Evolutionary conservation across 2,113 vertebrate species (phyloP).

Genomic region (Symphodus melops): DNA sequence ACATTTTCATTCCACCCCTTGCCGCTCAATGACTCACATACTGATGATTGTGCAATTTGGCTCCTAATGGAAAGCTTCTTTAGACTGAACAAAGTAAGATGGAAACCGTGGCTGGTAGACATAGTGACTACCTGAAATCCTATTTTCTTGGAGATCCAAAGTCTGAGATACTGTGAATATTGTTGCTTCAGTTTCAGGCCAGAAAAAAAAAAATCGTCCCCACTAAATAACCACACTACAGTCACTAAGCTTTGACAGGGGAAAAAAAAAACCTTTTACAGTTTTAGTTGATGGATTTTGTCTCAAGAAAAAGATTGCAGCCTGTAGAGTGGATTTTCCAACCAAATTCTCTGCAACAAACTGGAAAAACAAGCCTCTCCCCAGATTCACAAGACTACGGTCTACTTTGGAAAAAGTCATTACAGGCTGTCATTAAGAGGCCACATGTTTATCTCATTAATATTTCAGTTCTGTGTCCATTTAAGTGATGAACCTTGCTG

Average conservation of each 20-base stretch:
- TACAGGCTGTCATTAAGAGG: not conserved
- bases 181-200: constrained; percentile 3
- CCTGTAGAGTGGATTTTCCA: constrained; percentile 1
- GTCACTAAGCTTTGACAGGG: constrained; percentile 10
- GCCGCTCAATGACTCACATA: constrained; percentile 32
- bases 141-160: constrained; percentile 11
- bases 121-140: not conserved
- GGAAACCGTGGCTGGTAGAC: not conserved
- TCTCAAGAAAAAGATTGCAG: not conserved
- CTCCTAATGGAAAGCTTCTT: constrained; percentile 2
- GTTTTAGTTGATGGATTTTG: constrained; percentile 10
- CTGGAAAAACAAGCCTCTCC: not conserved
- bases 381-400: not conserved
- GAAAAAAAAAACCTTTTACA: not conserved
- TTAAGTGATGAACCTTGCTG: no score
- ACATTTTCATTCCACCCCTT: constrained; percentile 9
- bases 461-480: not conserved
- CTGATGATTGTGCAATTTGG: not conserved
- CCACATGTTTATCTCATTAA: not conserved
- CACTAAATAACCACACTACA: not conserved
- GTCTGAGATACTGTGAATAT: not conserved
- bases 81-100: constrained; percentile 1
- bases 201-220: not conserved
- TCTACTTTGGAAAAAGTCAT: constrained; percentile 6
- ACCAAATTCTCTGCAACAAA: not conserved